Evolutionary conservation across 2,113 vertebrate species (phyloP).

Genomic region (Tragulus kanchil): DNA sequence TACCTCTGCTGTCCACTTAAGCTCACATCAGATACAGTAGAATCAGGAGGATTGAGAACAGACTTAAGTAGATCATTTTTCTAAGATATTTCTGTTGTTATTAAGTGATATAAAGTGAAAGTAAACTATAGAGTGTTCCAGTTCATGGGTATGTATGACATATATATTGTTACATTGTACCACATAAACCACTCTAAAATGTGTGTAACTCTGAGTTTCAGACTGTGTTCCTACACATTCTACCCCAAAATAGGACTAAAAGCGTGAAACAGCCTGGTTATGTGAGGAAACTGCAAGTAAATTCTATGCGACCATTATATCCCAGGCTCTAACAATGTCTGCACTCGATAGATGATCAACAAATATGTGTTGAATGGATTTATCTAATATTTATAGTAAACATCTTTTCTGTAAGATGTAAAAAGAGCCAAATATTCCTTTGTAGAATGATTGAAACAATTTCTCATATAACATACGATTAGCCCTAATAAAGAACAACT

Average conservation of each 20-base stretch:
- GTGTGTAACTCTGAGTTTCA: conserved; percentile 52
- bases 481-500: background rate
- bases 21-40: background rate
- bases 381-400: background rate
- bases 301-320: background rate
- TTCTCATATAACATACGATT: conserved; percentile 27
- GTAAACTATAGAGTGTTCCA: background rate
- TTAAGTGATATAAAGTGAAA: conserved; percentile 9
- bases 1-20: background rate
- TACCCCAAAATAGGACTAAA: conserved; percentile 54
- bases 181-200: conserved; percentile 27
- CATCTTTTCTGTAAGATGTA: background rate
- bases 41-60: background rate
- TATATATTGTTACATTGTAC: background rate
- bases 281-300: conserved; percentile 32
- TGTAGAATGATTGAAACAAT: background rate
- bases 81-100: background rate
- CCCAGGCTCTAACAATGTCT: background rate
- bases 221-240: conserved; percentile 52
- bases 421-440: background rate
- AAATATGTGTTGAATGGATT: background rate
- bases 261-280: conserved; percentile 44
- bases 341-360: background rate
- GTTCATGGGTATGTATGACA: background rate
- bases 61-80: conserved; percentile 21